phyloP scores from a whole-genome alignment of 2,113 vertebrate genomes.

The Nesogale talazaci region DNA sequence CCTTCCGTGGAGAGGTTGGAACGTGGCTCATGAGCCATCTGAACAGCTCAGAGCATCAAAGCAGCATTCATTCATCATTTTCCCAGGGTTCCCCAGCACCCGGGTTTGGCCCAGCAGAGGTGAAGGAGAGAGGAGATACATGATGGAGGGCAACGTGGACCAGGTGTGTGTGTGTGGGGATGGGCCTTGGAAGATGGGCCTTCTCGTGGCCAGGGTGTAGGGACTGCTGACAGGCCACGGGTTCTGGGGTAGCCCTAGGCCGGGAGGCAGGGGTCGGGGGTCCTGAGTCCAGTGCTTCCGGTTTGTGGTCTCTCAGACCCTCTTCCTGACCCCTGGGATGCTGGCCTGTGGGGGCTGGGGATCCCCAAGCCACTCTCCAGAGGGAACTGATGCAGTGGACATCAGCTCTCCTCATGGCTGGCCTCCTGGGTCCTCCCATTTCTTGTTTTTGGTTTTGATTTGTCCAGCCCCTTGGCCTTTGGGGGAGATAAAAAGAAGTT shows the following conservation, averaged over 20 bases:
- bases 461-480: not conserved
- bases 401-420: no score
- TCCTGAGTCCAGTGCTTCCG: no score
- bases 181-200: not conserved
- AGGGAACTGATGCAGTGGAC: not conserved
- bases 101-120: not conserved
- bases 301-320: not conserved
- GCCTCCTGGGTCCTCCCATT: not conserved
- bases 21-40: not conserved
- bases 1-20: not conserved
- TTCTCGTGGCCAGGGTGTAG: not conserved
- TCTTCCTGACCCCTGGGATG: fast-evolving
- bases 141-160: not conserved
- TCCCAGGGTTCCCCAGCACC: not conserved
- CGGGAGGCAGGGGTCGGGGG: no score
- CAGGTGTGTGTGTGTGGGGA: no score
- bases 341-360: not conserved
- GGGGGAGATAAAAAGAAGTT: not conserved
- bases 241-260: not conserved
- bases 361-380: not conserved
- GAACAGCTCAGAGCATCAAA: not conserved
- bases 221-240: not conserved
- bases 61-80: not conserved
- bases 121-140: not conserved
- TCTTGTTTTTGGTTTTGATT: not conserved